A percentile compares a stretch with the other conserved stretches of the same genome.
Evolutionary conservation across 2,797 vertebrate genomes (phyloP).

Genomic region (Choloepus didactylus): DNA sequence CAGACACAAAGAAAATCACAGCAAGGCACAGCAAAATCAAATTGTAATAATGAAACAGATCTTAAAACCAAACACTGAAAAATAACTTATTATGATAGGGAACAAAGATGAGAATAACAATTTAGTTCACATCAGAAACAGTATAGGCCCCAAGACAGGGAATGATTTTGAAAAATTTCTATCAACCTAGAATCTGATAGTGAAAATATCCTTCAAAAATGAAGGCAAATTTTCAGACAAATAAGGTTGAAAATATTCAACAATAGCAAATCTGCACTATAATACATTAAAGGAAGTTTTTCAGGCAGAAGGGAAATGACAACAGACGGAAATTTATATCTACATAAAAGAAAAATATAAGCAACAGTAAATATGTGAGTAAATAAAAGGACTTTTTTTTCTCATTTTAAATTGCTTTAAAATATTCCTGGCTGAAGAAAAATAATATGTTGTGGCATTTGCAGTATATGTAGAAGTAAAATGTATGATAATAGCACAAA

Average conservation of each 20-base stretch:
- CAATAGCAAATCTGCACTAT: neutral
- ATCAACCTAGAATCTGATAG: neutral
- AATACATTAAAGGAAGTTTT: neutral
- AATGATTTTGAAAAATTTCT: neutral
- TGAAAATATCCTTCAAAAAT: neutral
- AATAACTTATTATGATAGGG: neutral
- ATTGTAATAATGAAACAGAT: neutral
- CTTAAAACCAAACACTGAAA: constrained; percentile 9
- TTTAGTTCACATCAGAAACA: neutral
- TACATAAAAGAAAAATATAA: neutral
- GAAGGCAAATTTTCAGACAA: neutral
- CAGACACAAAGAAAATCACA: neutral
- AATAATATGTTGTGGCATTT: neutral
- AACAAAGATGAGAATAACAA: neutral
- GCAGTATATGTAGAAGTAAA: neutral
- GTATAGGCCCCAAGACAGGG: neutral
- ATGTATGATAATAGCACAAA: neutral
- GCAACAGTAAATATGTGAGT: neutral
- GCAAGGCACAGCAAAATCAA: neutral
- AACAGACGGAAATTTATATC: neutral
- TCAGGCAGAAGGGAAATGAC: neutral
- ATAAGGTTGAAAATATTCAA: neutral
- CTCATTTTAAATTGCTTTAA: neutral
- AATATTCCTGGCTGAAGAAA: neutral
- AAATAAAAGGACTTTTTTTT: neutral